Base-by-base conservation (phyloP, 2,113 vertebrate genomes). In the Nymphicus hollandicus region DNA sequence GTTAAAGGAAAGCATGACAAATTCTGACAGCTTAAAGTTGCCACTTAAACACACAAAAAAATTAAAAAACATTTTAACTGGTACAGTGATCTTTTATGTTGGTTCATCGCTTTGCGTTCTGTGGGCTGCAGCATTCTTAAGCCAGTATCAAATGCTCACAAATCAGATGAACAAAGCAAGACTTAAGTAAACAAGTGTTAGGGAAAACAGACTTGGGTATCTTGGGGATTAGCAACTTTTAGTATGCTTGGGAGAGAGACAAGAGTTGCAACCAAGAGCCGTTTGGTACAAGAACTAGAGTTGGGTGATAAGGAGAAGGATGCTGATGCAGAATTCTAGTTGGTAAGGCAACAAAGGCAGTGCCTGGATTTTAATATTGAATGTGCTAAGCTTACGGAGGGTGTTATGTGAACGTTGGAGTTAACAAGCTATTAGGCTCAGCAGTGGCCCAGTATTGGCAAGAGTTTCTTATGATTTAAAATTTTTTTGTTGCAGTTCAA, bases 351-450 rank as follows among this genome's bases (percentile, higher is more conserved):
- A 28, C 72, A 78, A 80, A 60, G 7, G 13, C 31, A 29, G 10
- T 46, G 28, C 23, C 44, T 84, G 39, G 25, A 49, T 41, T 74
- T 89, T 20, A 37, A 10, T 64, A 12, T 6, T 37, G 25, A 20
- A 7, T 58, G 9, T 53, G 35, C 22, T 46, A 37, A 71, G 23
- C 6, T 41, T 85, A 37, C 23, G 50, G 52, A 79, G 66, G 39
- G 13, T 81, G 28, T 70, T 74, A 22, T 0, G 2, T 81, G 56
- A 66, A 7, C 28, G 46, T 3, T 7, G 2, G 20, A 43, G 11
- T 90, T 80, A 35, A 39, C 29, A 73, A 90, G 73, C 31, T 37
- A 11, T 46, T 72, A 55, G 27, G 13, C 33, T 85, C 11, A 44
- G n/a, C 60, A 44, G 31, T 60, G 60, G 19, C 9, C 7, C 2